A percentile compares a stretch with the other conserved stretches of the same genome.
These are phyloP conservation scores for Gastrophryne carolinensis DNA, from an alignment of 2,797 vertebrate genomes.

Conservation along the genomic window DNA sequence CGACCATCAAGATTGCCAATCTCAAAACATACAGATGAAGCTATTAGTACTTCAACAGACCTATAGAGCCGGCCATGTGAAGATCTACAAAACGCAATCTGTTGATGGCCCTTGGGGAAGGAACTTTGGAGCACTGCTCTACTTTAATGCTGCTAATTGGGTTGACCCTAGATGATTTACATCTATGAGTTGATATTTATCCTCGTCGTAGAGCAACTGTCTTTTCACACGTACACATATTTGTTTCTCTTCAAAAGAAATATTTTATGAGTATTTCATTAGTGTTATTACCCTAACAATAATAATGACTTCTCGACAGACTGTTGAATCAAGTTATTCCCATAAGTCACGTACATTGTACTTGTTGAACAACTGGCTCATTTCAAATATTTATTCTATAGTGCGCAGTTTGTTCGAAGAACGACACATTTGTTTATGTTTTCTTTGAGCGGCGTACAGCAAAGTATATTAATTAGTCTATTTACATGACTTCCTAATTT, in stretches of 20 bases:
- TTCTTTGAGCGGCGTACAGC: conserved; percentile 69
- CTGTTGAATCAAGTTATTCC: background rate
- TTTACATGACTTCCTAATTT: conserved; percentile 77
- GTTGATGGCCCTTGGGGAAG: too few species aligned
- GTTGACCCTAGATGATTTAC: too few species aligned
- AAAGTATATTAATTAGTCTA: conserved; percentile 80
- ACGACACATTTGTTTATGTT: conserved; percentile 75
- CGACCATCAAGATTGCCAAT: too few species aligned
- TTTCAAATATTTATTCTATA: conserved; percentile 68
- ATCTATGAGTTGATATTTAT: too few species aligned
- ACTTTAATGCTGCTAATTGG: too few species aligned
- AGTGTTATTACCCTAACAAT: background rate
- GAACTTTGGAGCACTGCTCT: too few species aligned
- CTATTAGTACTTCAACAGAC: too few species aligned
- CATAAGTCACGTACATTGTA: conserved; percentile 53
- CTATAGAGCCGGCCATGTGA: too few species aligned
- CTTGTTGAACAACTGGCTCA: conserved; percentile 64
- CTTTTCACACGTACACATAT: background rate
- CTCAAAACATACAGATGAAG: too few species aligned
- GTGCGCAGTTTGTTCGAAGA: conserved; percentile 65
- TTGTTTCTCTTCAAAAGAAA: background rate
- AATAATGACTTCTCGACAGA: background rate
- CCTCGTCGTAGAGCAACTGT: too few species aligned
- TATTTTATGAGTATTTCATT: background rate
- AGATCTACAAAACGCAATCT: too few species aligned